Percentiles rank a stretch among this genome's conserved stretches.
These are phyloP conservation scores for Dendroctonus ponderosae DNA, from an alignment of 1,140 invertebrate genomes.

Conservation along the genomic window DNA sequence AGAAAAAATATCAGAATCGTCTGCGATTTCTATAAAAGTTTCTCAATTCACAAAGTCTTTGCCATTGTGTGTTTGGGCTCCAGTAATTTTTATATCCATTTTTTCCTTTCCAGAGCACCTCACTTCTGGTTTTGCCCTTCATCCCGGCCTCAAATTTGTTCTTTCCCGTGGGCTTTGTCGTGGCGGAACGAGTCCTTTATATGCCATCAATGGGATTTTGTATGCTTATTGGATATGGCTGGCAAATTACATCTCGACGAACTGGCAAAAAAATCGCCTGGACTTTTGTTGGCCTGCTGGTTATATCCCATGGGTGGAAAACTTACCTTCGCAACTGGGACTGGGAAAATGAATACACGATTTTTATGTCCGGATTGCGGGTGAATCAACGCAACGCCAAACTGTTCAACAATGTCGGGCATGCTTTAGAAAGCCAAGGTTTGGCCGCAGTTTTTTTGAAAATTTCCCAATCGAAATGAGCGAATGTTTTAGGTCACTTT, in stretches of 20 bases:
- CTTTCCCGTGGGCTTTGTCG: slow-evolving; percentile 95
- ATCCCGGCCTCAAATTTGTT: slow-evolving; percentile 95
- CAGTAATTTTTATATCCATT: slow-evolving; percentile 1
- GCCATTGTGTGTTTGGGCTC: background rate
- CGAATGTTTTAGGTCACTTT: slow-evolving; percentile 26
- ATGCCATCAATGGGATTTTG: slow-evolving; percentile 98
- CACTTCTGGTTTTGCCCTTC: slow-evolving; percentile 87
- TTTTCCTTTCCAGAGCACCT: slow-evolving; percentile 66
- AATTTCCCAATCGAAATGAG: background rate
- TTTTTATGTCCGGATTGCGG: slow-evolving; percentile 88
- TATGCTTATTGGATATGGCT: slow-evolving; percentile 84
- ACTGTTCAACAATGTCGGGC: slow-evolving; percentile 95
- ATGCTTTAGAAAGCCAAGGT: slow-evolving; percentile 85
- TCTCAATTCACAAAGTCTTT: background rate
- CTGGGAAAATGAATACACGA: slow-evolving; percentile 89
- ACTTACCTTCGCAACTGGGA: slow-evolving; percentile 86
- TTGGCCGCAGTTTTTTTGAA: background rate
- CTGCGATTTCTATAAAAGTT: too few species aligned
- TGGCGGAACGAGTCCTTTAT: slow-evolving; percentile 93
- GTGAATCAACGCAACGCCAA: slow-evolving; percentile 93
- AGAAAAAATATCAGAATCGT: too few species aligned
- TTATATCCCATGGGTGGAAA: slow-evolving; percentile 77
- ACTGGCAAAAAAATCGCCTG: slow-evolving; percentile 62
- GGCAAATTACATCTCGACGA: slow-evolving; percentile 55
- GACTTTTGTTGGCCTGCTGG: slow-evolving; percentile 62